Base-by-base conservation (phyloP, 1,140 invertebrate genomes). In the Cyphomyrmex costatus region DNA sequence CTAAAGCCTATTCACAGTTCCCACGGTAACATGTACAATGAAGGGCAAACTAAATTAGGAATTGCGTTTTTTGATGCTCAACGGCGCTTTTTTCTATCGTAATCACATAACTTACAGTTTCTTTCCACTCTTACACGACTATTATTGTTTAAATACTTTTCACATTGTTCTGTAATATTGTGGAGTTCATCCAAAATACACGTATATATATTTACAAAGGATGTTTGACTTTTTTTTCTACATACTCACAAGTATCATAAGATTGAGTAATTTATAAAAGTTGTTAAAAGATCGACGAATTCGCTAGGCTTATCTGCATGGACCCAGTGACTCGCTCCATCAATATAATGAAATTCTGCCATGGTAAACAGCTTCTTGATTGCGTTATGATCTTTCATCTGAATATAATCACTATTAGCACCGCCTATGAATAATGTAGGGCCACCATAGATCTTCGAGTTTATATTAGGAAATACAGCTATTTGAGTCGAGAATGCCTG, bases 281-380 rank as follows among this genome's bases (percentile, higher is more conserved):
- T 76, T 1, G 91, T 92, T 3, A 96, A 95, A 88, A 95, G 89
- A 86, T 96, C 95, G 12, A 98, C 92, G 94, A 99, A 99, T 91
- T 98, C 96, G 2, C 95, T 92, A 2, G 98, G 98, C 93, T 98
- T 97, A 87, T 99, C 98, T 73, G 98, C 97, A 92, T 99, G 99
- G 10, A 99, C 96, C 98, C 98, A 98, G 94, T 99, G 99, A 7
- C 98, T 98, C 24, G 98, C 98, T 83, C 96, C 97, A 49, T 96
- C 95, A 63, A 99, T 96, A 91, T 97, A 97, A 77, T 96, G 93
- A 79, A 99, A 96, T 86, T 97, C 94, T 0, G 97, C 97, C 8
- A 96, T 95, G 0, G 98, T 98, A 93, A 99, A 99, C 19, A 98
- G 93, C 85, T 96, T 95, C 91, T 96, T 95, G 71, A 99, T 98